Evolutionary conservation across 1,140 invertebrate genomes (phyloP).

Genomic region (Oryzaephilus surinamensis): DNA sequence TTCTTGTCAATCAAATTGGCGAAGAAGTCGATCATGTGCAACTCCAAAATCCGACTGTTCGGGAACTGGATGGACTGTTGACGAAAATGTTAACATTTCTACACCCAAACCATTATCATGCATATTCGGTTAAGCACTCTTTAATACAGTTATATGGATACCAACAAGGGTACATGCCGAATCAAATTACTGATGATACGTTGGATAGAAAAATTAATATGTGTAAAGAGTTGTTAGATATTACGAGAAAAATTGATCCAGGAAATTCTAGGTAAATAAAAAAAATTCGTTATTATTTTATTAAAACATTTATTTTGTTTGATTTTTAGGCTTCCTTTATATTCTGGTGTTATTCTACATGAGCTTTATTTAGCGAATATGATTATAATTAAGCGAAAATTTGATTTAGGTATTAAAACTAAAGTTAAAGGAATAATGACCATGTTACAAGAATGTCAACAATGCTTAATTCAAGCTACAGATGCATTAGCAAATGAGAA

Average conservation of each 20-base stretch:
- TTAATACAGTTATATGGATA: constrained; percentile 56
- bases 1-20: constrained; percentile 50
- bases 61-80: constrained; percentile 49
- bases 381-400: constrained; percentile 41
- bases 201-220: constrained; percentile 48
- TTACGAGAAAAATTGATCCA: constrained; percentile 57
- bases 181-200: constrained; percentile 33
- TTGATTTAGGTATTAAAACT: constrained; percentile 36
- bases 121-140: constrained; percentile 54
- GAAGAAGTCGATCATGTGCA: constrained; percentile 61
- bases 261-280: constrained; percentile 39
- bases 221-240: constrained; percentile 52
- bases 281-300: background rate
- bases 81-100: constrained; percentile 53
- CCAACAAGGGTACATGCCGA: constrained; percentile 36
- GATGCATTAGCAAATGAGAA: constrained; percentile 41
- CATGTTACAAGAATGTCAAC: constrained; percentile 34
- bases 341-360: constrained; percentile 57
- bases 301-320: constrained; percentile 1
- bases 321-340: constrained; percentile 51
- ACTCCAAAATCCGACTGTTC: constrained; percentile 45
- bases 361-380: constrained; percentile 52
- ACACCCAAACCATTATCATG: constrained; percentile 52
- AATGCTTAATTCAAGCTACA: constrained; percentile 37
- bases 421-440: constrained; percentile 27